Percentiles rank a stretch among this genome's conserved stretches.
phyloP scores from a whole-genome alignment of 1,140 invertebrate genomes.

The Calosoma granatense region DNA sequence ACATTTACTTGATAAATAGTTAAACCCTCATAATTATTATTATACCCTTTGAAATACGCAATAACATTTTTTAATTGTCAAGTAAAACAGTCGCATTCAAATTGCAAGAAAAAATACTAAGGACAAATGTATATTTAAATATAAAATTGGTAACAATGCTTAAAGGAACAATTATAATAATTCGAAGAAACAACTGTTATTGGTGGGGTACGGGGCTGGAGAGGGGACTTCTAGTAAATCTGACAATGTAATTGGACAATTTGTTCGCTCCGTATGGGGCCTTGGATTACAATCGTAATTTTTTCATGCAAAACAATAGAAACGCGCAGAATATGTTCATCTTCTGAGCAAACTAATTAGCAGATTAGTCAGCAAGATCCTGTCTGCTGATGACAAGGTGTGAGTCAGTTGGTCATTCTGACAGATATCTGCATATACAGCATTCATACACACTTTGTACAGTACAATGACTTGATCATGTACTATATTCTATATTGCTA shows the following conservation, averaged over 20 bases:
- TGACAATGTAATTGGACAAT: constrained; percentile 8
- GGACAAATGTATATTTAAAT: constrained; percentile 3
- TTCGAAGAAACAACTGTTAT: not conserved
- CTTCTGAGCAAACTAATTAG: not conserved
- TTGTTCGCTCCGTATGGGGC: not conserved
- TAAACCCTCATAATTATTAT: too few relatives aligned
- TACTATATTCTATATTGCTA: not conserved
- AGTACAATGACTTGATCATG: not conserved
- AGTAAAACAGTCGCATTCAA: too few relatives aligned
- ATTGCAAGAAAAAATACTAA: too few relatives aligned
- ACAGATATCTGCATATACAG: not conserved
- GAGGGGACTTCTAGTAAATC: not conserved
- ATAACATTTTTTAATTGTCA: too few relatives aligned
- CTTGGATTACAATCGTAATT: constrained; percentile 4
- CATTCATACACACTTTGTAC: not conserved
- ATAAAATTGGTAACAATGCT: not conserved
- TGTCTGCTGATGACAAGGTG: not conserved
- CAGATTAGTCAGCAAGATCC: not conserved
- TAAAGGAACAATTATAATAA: constrained; percentile 2
- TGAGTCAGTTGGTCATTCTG: not conserved
- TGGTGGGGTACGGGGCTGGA: too few relatives aligned
- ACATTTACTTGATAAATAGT: too few relatives aligned
- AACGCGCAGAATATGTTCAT: not conserved
- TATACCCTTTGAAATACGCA: too few relatives aligned
- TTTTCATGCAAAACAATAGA: not conserved